These are phyloP conservation scores for Clavelina lepadiformis DNA, from an alignment of 23 tunicate species.

Conservation along the genomic window DNA sequence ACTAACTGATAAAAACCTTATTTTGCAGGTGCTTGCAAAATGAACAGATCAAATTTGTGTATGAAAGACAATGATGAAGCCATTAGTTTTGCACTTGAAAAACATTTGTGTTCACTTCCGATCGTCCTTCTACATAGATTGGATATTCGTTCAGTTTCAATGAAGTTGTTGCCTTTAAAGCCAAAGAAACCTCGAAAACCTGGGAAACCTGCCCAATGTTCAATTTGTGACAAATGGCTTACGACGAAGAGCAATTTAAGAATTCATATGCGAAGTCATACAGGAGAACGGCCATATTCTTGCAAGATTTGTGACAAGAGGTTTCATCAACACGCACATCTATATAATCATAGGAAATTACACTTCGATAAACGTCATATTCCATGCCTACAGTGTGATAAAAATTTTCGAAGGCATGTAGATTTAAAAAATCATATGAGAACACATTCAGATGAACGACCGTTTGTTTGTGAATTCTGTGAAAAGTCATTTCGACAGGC, in stretches of 20 bases:
- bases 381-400: neutral
- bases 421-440: neutral
- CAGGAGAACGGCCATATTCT: neutral
- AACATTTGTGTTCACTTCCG: no score
- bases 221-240: neutral
- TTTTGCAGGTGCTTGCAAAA: no score
- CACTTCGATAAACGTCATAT: neutral
- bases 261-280: neutral
- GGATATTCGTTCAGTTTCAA: no score
- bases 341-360: neutral
- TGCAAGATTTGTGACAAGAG: neutral
- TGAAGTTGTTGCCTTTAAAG: no score
- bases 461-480: neutral
- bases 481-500: no score
- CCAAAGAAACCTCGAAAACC: neutral
- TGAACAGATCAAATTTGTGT: no score
- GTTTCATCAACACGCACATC: neutral
- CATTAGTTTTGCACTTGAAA: no score
- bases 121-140: no score
- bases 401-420: neutral
- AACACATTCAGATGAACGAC: neutral
- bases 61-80: no score
- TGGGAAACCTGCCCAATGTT: neutral
- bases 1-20: no score
- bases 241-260: neutral